Evolutionary conservation across 2,888 invertebrate species (phyloP).

Genomic region (Encarsia formosa): DNA sequence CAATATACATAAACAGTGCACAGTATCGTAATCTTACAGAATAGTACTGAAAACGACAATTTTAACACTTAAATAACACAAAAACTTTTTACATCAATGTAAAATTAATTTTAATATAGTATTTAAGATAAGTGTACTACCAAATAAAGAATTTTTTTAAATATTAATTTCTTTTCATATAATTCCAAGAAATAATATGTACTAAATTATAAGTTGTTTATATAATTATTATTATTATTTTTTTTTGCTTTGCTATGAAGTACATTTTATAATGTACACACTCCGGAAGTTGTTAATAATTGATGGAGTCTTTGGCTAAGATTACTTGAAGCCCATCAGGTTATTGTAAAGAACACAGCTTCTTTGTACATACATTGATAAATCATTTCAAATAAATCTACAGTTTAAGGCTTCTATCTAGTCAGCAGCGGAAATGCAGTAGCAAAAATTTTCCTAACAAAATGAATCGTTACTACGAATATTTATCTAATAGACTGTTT

Average conservation of each 20-base stretch:
- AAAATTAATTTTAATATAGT: slow-evolving; percentile 9
- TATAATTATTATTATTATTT: too few species aligned
- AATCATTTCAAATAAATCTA: slow-evolving; percentile 26
- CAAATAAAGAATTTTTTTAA: slow-evolving; percentile 7
- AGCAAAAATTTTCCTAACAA: slow-evolving; percentile 25
- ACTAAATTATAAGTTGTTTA: slow-evolving; percentile 26
- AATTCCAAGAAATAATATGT: too few species aligned
- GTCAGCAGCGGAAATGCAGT: slow-evolving; percentile 28
- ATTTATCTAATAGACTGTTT: too few species aligned
- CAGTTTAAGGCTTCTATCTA: slow-evolving; percentile 23
- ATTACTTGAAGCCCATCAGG: slow-evolving; percentile 28
- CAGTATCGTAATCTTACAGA: slow-evolving; percentile 14
- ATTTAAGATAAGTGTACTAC: slow-evolving; percentile 15
- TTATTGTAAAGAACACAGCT: slow-evolving; percentile 30
- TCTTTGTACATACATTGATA: slow-evolving; percentile 29
- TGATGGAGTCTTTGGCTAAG: slow-evolving; percentile 26
- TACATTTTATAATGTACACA: slow-evolving; percentile 23
- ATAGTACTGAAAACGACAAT: slow-evolving; percentile 20
- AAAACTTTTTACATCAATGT: slow-evolving; percentile 10
- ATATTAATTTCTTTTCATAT: too few species aligned
- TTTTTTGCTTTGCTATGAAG: too few species aligned
- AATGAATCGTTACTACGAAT: slow-evolving; percentile 21
- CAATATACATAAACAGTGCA: slow-evolving; percentile 13
- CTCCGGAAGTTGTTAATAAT: slow-evolving; percentile 22
- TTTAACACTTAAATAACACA: slow-evolving; percentile 9